Evolutionary conservation across 2,113 vertebrate genomes (phyloP).

Genomic region (Seriola quinqueradiata): DNA sequence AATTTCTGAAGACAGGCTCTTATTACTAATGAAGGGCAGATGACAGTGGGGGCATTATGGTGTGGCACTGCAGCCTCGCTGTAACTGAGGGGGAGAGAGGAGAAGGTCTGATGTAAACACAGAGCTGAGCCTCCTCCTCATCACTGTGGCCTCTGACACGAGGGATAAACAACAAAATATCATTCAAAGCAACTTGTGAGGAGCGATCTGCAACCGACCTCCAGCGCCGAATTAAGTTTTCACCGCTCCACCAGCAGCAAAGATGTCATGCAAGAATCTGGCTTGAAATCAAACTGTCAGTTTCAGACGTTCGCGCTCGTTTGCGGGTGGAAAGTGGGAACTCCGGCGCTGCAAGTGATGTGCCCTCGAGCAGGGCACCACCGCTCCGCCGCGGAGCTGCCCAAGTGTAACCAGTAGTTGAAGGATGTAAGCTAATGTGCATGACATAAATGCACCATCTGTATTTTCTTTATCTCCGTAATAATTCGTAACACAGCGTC

Average conservation of each 20-base stretch:
- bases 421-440: slow-evolving; percentile 4
- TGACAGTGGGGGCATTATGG: slow-evolving; percentile 23
- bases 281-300: neutral
- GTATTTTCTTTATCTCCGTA: slow-evolving; percentile 14
- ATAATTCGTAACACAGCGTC: neutral
- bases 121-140: neutral
- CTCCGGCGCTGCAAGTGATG: slow-evolving; percentile 4
- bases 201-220: slow-evolving; percentile 2
- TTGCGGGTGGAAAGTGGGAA: slow-evolving; percentile 19
- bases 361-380: neutral
- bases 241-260: neutral
- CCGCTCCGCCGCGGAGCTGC: neutral
- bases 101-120: slow-evolving; percentile 9
- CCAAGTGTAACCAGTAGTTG: slow-evolving; percentile 2
- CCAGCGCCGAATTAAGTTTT: neutral
- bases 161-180: slow-evolving; percentile 31
- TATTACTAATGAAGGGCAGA: slow-evolving; percentile 56
- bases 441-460: slow-evolving; percentile 16
- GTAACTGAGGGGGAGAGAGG: slow-evolving; percentile 2
- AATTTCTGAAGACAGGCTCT: slow-evolving; percentile 16
- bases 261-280: neutral
- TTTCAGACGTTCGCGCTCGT: neutral
- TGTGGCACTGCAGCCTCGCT: neutral
- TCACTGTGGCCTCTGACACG: slow-evolving; percentile 2
- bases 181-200: slow-evolving; percentile 15